These are phyloP conservation scores for Melanchra persicariae DNA, from an alignment of 2,888 invertebrate species.

Conservation along the genomic window DNA sequence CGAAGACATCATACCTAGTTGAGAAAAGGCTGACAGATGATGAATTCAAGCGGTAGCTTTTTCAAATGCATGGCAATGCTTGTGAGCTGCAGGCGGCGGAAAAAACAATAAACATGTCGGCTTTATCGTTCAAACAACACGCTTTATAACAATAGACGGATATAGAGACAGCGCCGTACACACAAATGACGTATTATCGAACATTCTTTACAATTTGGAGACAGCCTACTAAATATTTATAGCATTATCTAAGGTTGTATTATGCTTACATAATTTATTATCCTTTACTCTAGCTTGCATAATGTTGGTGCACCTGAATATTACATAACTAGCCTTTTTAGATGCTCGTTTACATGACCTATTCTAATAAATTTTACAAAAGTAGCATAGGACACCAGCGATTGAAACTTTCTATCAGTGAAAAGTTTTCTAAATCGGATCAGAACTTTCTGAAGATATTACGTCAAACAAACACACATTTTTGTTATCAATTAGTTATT, in stretches of 20 bases:
- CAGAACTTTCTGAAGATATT: background rate
- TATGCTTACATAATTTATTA: conserved; percentile 30
- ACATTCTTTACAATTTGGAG: conserved; percentile 42
- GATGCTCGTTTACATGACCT: no score
- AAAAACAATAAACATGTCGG: conserved; percentile 72
- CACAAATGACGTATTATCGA: conserved; percentile 57
- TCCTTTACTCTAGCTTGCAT: conserved; percentile 21
- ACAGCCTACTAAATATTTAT: conserved; percentile 43
- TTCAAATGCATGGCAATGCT: conserved; percentile 51
- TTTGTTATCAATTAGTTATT: no score
- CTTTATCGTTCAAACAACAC: conserved; percentile 65
- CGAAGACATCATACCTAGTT: background rate
- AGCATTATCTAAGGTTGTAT: conserved; percentile 27
- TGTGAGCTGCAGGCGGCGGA: conserved; percentile 59
- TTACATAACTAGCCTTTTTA: no score
- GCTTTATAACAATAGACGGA: conserved; percentile 71
- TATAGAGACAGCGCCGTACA: conserved; percentile 51
- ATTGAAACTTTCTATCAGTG: background rate
- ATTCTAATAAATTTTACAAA: background rate
- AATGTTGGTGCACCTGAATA: background rate
- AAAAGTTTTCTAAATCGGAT: background rate
- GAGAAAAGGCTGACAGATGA: background rate
- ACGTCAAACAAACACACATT: no score
- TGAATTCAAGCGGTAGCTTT: conserved; percentile 2
- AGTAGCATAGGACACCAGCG: no score